Evolutionary conservation across 1,140 invertebrate species (phyloP), one percentile per base, ranked within the genome.

Genomic region (Telenomus remus): DNA sequence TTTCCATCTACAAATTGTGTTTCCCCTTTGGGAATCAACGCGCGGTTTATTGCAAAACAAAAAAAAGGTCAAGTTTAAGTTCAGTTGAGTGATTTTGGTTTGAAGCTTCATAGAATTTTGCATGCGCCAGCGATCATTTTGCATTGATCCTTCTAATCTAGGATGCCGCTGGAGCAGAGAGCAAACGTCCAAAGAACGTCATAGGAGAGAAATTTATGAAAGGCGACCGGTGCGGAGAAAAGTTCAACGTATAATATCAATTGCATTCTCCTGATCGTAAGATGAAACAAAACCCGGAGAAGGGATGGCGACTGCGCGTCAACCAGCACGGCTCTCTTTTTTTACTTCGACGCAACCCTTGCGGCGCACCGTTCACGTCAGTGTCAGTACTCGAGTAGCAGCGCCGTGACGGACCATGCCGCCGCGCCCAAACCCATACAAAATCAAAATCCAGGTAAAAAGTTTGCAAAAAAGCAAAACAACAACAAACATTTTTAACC

Each of bases 341-440:
- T 84, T 80, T 79, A 82, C 83, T 82, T 84, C 82, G 84, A 85
- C 85, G 85, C 84, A 82, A 83, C 81, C 82, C 80, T 76, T 73
- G 78, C 80, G 80, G 82, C 81, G 80, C 81, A 83, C 80, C 81
- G 79, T 64, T 27, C 50, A 54, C 73, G 76, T 86, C 84, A 86
- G 86, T 88, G 76, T 86, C 84, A 86, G 86, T 88, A 80, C 83
- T 85, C 83, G 85, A 85, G 77, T 81, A 85, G 83, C 85, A 82
- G 84, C 85, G 85, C 81, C 80, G 82, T 80, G 85, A 86, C 84
- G 85, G 81, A 88, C 76, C 81, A 88, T 87, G 87, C 80, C 84
- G 85, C 85, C 85, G 85, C 85, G 82, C 81, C 84, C 85, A 82
- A 81, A 80, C 79, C 71, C 83, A 79, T 78, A 80, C 72, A 81